phyloP scores from a whole-genome alignment of 2,888 invertebrate species.

The Synergus laeviventris region DNA sequence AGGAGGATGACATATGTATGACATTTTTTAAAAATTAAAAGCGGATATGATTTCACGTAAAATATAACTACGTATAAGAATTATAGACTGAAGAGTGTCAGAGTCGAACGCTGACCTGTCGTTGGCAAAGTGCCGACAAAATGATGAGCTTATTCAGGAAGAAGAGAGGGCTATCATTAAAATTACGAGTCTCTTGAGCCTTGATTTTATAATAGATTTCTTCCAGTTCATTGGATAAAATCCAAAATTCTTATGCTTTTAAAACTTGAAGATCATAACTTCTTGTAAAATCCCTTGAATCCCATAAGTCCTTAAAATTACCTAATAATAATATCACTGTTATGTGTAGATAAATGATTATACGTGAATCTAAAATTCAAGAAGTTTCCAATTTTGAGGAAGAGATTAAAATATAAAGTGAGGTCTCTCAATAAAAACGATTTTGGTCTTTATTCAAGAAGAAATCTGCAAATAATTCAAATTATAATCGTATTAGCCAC shows the following conservation, averaged over 20 bases:
- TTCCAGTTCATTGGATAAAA: neutral
- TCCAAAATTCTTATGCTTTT: neutral
- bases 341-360: too few species aligned
- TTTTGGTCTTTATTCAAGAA: too few species aligned
- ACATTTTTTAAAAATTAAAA: too few species aligned
- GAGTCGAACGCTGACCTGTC: slow-evolving; percentile 1
- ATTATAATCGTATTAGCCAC: too few species aligned
- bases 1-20: neutral
- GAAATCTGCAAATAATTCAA: too few species aligned
- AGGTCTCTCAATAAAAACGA: too few species aligned
- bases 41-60: neutral
- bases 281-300: too few species aligned
- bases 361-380: too few species aligned
- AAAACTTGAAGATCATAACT: neutral
- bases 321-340: too few species aligned
- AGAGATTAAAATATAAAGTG: too few species aligned
- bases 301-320: too few species aligned
- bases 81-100: slow-evolving; percentile 1
- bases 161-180: slow-evolving; percentile 3
- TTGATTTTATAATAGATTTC: slow-evolving; percentile 8
- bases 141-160: slow-evolving; percentile 9
- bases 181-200: slow-evolving; percentile 4
- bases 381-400: too few species aligned
- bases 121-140: slow-evolving; percentile 1
- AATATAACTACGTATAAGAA: neutral